These are phyloP conservation scores for Leptobrachium ailaonicum DNA, from an alignment of 2,113 vertebrate genomes.

Conservation along the genomic window DNA sequence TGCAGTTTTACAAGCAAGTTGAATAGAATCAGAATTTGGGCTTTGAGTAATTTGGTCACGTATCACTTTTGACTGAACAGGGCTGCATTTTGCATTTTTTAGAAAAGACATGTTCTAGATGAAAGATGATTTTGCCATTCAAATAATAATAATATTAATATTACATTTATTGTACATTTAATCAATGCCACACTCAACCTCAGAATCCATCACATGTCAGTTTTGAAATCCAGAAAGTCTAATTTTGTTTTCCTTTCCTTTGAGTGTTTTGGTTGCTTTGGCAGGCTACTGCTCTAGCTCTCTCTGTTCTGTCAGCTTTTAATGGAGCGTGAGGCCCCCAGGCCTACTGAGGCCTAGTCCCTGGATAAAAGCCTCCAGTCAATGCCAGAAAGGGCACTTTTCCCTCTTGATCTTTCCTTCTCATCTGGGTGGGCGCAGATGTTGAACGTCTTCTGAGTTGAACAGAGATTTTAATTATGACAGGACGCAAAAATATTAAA, in stretches of 20 bases:
- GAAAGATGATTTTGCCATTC: too few species aligned
- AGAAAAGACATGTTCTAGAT: too few species aligned
- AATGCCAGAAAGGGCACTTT: slow-evolving; percentile 24
- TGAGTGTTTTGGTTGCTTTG: slow-evolving; percentile 33
- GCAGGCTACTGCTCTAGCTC: slow-evolving; percentile 13
- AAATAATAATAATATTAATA: neutral
- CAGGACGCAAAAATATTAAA: slow-evolving; percentile 22
- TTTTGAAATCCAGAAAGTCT: slow-evolving; percentile 9
- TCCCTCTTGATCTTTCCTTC: slow-evolving; percentile 25
- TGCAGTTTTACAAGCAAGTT: too few species aligned
- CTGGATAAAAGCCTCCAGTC: slow-evolving; percentile 21
- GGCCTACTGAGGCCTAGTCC: slow-evolving; percentile 29
- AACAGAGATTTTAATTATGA: slow-evolving; percentile 20
- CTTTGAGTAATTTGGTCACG: too few species aligned
- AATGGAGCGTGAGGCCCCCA: slow-evolving; percentile 34
- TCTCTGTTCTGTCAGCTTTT: slow-evolving; percentile 21
- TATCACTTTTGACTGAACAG: too few species aligned
- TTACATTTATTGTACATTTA: neutral
- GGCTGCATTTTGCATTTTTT: too few species aligned
- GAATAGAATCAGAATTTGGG: too few species aligned
- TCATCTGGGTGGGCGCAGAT: slow-evolving; percentile 36
- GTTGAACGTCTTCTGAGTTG: neutral
- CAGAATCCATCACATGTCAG: slow-evolving; percentile 17
- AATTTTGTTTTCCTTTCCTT: slow-evolving; percentile 23
- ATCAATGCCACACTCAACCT: slow-evolving; percentile 5